Evolutionary conservation across 2,888 invertebrate species (phyloP), one percentile per base, ranked within the genome.

Genomic region (Scaptomyza polygonia): DNA sequence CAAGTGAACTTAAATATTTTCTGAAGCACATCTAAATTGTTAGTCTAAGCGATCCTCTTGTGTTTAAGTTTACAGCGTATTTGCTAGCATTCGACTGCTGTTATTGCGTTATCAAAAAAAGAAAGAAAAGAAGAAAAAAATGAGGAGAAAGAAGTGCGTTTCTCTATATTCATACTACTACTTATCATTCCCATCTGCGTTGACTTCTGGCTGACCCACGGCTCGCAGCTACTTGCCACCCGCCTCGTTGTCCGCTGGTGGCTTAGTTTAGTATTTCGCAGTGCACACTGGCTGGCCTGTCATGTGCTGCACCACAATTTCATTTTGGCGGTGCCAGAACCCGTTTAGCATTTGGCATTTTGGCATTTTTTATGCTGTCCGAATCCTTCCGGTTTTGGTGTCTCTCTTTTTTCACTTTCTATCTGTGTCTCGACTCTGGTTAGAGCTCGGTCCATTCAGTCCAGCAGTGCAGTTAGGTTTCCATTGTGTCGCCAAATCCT

Each of bases 281-380:
- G 5, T 21, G 48, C 39, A 3, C 34, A 21, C 21, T n/a, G 14
- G 21, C 34, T 49, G 14, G 21, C 34, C 34, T 32, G 32, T n/a
- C 34, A 49, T 49, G 36, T 49, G 65, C 59, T 57, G 66, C 75
- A 64, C 59, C 86, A 66, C 79, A 79, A 85, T 81, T 78, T 87
- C 79, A 80, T 79, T 86, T 86, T 55, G 61, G 58, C 55, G 57
- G 43, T 27, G 49, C 42, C 39, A 30, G 27, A 51, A 18, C 51
- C 51, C 72, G 86, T 81, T 85, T 85, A 77, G 73, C 67, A 72
- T 77, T 56, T 47, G 59, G 56, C 55, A 52, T 65, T 79, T 54
- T 39, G 53, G 59, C 49, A 65, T 44, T 67, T 55, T 48, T 53
- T 58, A 54, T 64, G 58, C 65, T 66, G 72, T 59, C 54, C 39